Percentiles rank a stretch among this genome's conserved stretches.
Conservation (phyloP, 2,113 vertebrate species). For the Cyanocitta stelleri region DNA sequence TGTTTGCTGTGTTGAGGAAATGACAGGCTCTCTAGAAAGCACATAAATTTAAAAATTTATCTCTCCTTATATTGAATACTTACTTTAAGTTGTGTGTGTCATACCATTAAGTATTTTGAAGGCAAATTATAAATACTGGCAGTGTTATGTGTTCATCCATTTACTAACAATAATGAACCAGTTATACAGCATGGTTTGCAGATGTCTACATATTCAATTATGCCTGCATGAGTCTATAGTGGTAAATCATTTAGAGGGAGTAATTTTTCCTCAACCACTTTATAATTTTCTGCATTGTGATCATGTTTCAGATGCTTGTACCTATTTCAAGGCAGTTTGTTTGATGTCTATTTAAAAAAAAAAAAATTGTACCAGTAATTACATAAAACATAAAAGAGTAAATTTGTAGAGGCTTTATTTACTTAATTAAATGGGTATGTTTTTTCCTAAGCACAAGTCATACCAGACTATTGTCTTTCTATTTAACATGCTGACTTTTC, state of each 20-base stretch:
- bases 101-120: neutral
- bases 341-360: neutral
- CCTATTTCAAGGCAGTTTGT: neutral
- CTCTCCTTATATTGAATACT: neutral
- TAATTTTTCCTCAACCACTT: neutral
- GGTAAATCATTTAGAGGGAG: neutral
- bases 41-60: neutral
- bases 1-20: neutral
- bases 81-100: neutral
- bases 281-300: slow-evolving; percentile 2
- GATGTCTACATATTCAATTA: neutral
- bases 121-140: neutral
- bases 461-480: neutral
- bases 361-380: neutral
- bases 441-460: neutral
- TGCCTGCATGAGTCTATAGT: neutral
- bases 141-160: neutral
- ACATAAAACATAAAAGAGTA: neutral
- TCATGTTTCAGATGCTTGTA: neutral
- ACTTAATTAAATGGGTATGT: neutral
- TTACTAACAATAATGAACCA: neutral
- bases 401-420: neutral
- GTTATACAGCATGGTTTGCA: neutral
- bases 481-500: neutral
- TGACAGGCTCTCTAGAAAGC: neutral